Evolutionary conservation across 2,797 vertebrate genomes (phyloP), one percentile per base, ranked within the genome.

Genomic region (Cygnus olor): DNA sequence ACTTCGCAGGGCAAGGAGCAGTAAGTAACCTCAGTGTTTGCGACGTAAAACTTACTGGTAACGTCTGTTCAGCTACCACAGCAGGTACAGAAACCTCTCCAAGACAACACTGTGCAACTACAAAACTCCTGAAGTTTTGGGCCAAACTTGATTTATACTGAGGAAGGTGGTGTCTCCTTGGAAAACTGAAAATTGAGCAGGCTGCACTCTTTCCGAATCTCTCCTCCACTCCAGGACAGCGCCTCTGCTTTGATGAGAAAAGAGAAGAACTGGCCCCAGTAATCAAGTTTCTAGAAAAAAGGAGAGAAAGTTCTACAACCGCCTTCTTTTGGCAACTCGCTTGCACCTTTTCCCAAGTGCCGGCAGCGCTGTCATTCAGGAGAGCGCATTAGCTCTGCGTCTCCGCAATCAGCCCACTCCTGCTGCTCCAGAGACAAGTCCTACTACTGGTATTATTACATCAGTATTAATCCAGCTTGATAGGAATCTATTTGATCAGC

Each of bases 21-120:
- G 64, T 22, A 0, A 0, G 40, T 18, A 54, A n/a, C 56, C 45
- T 57, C 34, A 4, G 44, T 0, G 0, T 27, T 9, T 49, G 56
- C 22, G n/a, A 27, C 1, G 6, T 28, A 36, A 32, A 42, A 45
- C 21, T 28, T 15, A 30, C 34, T 34, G 54, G 11, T 18, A 24
- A 58, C 16, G 12, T 49, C 8, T 1, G 0, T 28, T 64, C 63
- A 9, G 53, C 8, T 19, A 32, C 51, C 60, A 25, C 17, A 11
- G 17, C 34, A 54, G 80, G 36, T 5, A 57, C 32, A 57, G 17
- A 74, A 90, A 53, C 15, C 54, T 14, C 49, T 14, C 42, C 1
- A 3, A 30, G 54, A 30, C 0, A 7, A 64, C 53, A 20, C 0
- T 0, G 7, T 8, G 30, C 10, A 49, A 14, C 18, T 13, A 28